phyloP scores from a whole-genome alignment of 1,140 invertebrate species.

The Gonioctena quinquepunctata region DNA sequence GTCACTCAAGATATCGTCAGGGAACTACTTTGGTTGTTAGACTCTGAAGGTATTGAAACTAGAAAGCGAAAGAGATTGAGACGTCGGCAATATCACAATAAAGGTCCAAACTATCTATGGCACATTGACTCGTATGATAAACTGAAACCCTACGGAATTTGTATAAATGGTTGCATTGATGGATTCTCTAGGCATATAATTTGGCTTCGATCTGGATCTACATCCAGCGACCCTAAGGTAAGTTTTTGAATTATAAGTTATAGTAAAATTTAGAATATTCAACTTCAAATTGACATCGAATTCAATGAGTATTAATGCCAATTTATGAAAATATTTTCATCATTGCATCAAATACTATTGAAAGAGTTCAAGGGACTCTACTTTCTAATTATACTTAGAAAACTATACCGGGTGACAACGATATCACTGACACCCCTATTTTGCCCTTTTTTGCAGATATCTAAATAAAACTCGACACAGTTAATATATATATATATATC shows the following conservation, averaged over 20 bases:
- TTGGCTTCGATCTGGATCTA: constrained; percentile 10
- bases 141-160: constrained; percentile 25
- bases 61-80: constrained; percentile 8
- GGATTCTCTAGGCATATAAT: constrained; percentile 24
- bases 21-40: not conserved
- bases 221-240: constrained; percentile 6
- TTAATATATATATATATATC: not conserved
- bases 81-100: constrained; percentile 23
- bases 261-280: no score
- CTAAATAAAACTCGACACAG: no score
- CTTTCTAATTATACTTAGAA: no score
- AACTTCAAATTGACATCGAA: no score
- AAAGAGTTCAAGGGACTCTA: no score
- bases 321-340: no score
- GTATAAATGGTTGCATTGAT: constrained; percentile 21
- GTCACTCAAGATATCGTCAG: not conserved
- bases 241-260: not conserved
- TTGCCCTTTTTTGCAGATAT: no score
- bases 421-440: no score
- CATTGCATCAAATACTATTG: no score
- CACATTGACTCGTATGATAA: constrained; percentile 24
- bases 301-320: no score
- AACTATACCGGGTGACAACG: no score
- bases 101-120: constrained; percentile 25
- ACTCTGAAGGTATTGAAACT: not conserved